Conservation (phyloP, 2,113 vertebrate species). For the Crotophaga sulcirostris region DNA sequence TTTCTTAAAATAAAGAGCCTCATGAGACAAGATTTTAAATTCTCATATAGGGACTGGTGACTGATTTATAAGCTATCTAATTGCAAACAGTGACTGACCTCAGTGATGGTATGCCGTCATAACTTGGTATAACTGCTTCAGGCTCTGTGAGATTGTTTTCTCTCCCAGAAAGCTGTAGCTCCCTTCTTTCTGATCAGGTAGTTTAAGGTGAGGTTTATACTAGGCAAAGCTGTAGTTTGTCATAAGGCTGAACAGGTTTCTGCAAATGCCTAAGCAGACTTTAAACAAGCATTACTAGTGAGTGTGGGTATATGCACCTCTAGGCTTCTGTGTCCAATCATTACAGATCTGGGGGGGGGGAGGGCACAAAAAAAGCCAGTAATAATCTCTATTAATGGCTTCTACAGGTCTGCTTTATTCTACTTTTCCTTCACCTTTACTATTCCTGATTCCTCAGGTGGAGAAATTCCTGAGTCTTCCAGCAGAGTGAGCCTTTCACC, state of each 20-base stretch:
- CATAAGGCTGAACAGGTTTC: background rate
- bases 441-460: background rate
- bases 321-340: background rate
- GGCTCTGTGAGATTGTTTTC: background rate
- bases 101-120: background rate
- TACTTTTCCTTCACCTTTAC: background rate
- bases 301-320: background rate
- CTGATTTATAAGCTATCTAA: background rate
- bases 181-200: background rate
- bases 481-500: constrained; percentile 13
- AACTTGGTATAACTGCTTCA: background rate
- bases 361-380: background rate
- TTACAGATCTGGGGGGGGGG: no score
- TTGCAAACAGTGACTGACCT: background rate
- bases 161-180: background rate
- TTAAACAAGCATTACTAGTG: background rate
- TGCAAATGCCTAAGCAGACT: background rate
- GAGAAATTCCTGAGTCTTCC: constrained; percentile 17
- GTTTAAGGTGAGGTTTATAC: background rate
- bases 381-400: background rate
- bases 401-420: background rate
- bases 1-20: background rate
- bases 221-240: background rate
- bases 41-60: background rate
- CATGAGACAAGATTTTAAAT: background rate